phyloP scores from a whole-genome alignment of 1,140 invertebrate genomes.

The Dendroctonus valens region DNA sequence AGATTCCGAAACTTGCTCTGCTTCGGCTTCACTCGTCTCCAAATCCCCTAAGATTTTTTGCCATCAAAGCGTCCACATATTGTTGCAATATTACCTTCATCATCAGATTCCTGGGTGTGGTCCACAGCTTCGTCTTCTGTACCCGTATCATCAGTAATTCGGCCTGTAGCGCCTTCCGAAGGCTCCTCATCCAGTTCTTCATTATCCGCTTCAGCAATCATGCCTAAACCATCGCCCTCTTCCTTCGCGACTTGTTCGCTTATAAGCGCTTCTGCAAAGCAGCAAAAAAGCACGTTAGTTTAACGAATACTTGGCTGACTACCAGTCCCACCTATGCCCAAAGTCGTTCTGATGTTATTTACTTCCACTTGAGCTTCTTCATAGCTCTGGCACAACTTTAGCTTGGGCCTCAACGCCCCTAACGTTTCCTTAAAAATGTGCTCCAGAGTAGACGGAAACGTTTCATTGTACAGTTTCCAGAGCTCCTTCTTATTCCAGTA shows the following conservation, averaged over 20 bases:
- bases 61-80: constrained; percentile 2
- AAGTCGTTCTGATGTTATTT: constrained; percentile 56
- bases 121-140: constrained; percentile 50
- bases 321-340: constrained; percentile 46
- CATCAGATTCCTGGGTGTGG: constrained; percentile 46
- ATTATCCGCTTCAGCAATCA: constrained; percentile 62
- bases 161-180: constrained; percentile 52
- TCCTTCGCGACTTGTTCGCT: constrained; percentile 4
- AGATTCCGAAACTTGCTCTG: constrained; percentile 46
- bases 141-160: constrained; percentile 50
- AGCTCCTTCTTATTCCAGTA: constrained; percentile 86
- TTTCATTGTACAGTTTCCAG: constrained; percentile 59
- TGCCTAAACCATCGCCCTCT: constrained; percentile 55
- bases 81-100: constrained; percentile 47
- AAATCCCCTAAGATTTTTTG: constrained; percentile 34
- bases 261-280: constrained; percentile 8
- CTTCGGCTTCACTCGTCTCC: constrained; percentile 42
- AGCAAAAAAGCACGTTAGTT: too few relatives aligned
- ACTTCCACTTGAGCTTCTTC: constrained; percentile 76
- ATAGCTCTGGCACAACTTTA: constrained; percentile 64
- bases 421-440: constrained; percentile 86
- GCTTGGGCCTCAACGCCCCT: constrained; percentile 73
- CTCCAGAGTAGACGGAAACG: constrained; percentile 83
- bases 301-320: too few relatives aligned
- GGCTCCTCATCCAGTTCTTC: constrained; percentile 56